phyloP scores from a whole-genome alignment of 2,113 vertebrate genomes.

The Mustela nigripes region DNA sequence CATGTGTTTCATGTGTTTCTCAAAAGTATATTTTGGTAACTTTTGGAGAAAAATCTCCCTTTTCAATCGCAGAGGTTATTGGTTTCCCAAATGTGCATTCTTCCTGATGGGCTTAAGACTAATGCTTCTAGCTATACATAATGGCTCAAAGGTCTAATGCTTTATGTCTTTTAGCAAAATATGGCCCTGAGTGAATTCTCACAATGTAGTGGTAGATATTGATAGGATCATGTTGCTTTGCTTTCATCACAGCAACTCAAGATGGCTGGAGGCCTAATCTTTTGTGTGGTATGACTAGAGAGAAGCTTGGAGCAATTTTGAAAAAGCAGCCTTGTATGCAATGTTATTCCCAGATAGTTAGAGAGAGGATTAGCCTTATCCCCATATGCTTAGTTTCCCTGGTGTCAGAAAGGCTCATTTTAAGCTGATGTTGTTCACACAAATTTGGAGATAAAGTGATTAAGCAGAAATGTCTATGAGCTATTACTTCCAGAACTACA shows the following conservation, averaged over 20 bases:
- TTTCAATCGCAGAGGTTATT: not conserved
- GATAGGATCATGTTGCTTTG: not conserved
- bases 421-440: conserved; percentile 52
- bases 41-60: not conserved
- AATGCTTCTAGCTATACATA: conserved; percentile 3
- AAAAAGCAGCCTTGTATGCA: conserved; percentile 42
- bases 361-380: conserved; percentile 48
- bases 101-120: not conserved
- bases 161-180: conserved; percentile 51
- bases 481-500: conserved; percentile 22
- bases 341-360: conserved; percentile 36
- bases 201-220: not conserved
- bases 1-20: not conserved
- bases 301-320: conserved; percentile 33
- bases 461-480: conserved; percentile 48
- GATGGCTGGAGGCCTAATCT: conserved; percentile 19
- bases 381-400: conserved; percentile 37
- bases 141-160: not conserved
- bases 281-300: not conserved
- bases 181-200: not conserved
- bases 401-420: not conserved
- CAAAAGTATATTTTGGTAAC: not conserved
- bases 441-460: conserved; percentile 70
- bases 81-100: not conserved
- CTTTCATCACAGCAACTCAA: not conserved